phyloP scores from a whole-genome alignment of 2,888 invertebrate species.

The Cancer borealis region DNA sequence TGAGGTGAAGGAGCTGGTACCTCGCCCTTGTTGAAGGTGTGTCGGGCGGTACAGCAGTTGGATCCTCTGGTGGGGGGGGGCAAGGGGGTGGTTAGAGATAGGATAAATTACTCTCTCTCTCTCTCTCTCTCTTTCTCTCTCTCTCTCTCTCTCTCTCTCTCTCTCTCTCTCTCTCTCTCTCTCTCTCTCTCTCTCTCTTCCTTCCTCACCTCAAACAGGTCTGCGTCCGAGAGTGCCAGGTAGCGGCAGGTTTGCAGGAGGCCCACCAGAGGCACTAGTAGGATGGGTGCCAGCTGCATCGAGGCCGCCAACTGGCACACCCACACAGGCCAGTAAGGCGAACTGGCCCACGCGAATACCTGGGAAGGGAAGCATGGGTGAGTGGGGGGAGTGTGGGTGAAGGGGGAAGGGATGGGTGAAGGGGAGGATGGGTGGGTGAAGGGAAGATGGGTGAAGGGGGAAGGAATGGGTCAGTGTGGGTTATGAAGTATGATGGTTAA shows the following conservation, averaged over 20 bases:
- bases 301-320: conserved; percentile 88
- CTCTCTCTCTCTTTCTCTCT: neutral
- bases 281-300: conserved; percentile 87
- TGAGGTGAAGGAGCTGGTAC: conserved; percentile 48
- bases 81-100: too few relatives aligned
- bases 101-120: neutral
- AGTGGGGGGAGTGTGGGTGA: neutral
- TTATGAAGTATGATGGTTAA: neutral
- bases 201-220: conserved; percentile 90
- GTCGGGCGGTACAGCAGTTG: conserved; percentile 91
- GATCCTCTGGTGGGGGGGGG: conserved; percentile 85
- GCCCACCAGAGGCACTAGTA: conserved; percentile 87
- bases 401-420: neutral
- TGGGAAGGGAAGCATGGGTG: conserved; percentile 2
- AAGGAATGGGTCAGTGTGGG: neutral
- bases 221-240: conserved; percentile 88
- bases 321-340: conserved; percentile 90
- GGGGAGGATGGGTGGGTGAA: neutral
- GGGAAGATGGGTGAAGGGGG: neutral
- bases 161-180: conserved; percentile 28
- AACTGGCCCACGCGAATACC: conserved; percentile 75
- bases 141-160: neutral
- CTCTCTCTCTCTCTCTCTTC: neutral
- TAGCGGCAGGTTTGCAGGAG: conserved; percentile 86
- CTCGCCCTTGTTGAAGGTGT: conserved; percentile 56